Evolutionary conservation across 2,888 invertebrate genomes (phyloP), one percentile per base, ranked within the genome.

Genomic region (Caenorhabditis becei): DNA sequence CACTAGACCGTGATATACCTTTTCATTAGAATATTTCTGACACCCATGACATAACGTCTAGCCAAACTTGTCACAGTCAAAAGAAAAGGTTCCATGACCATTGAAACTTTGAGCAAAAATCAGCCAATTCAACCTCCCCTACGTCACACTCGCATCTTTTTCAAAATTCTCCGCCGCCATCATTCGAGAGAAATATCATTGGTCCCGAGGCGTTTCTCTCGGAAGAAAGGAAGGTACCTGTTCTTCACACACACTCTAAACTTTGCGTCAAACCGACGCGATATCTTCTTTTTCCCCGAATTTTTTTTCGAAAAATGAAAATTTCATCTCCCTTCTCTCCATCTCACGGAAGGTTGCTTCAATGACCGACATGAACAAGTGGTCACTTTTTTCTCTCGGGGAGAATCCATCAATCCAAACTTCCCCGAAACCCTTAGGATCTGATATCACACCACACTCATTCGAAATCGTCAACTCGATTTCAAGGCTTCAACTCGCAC

Each of bases 371-470:
- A 53, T 51, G 70, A 70, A 59, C 69, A 69, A 69, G 70, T 70
- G 70, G 70, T 70, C 71, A 72, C 16, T 72, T 56, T 72, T 63
- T 56, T 41, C 23, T n/a, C 35, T 32, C 47, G 58, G 47, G 28
- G 26, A 44, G 44, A 1, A 74, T 74, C 66, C 41, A 74, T 74
- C 74, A 74, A 65, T 18, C 51, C 53, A 26, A n/a, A n/a, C n/a
- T n/a, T n/a, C n/a, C n/a, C n/a, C n/a, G n/a, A n/a, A n/a, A n/a
- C n/a, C n/a, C n/a, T n/a, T n/a, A n/a, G n/a, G n/a, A n/a, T n/a
- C n/a, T n/a, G n/a, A n/a, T n/a, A n/a, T n/a, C n/a, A n/a, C n/a
- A n/a, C n/a, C n/a, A n/a, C n/a, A n/a, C n/a, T n/a, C n/a, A n/a
- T n/a, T n/a, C n/a, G n/a, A n/a, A n/a, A n/a, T n/a, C n/a, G n/a